Conservation (phyloP, 2,113 vertebrate species). For the Hepsetus odoe region DNA sequence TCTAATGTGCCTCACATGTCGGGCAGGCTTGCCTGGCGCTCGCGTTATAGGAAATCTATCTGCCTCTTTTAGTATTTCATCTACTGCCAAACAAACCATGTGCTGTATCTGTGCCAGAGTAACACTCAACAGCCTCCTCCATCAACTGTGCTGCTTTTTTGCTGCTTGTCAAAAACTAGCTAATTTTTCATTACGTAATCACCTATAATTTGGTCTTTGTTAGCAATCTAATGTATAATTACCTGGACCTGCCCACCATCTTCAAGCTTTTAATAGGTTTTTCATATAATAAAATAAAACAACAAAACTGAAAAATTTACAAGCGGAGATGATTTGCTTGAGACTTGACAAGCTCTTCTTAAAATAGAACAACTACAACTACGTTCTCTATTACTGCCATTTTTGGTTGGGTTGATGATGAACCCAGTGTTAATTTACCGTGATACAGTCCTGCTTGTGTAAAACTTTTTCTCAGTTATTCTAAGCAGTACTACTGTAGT, state of each 20-base stretch:
- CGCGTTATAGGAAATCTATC: conserved; percentile 72
- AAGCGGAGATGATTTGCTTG: conserved; percentile 13
- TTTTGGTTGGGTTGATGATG: neutral
- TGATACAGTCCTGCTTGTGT: too few relatives aligned
- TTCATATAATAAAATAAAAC: conserved; percentile 16
- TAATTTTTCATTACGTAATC: conserved; percentile 51
- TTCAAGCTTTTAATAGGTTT: conserved; percentile 57
- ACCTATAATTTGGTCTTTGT: conserved; percentile 51
- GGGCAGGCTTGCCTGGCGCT: conserved; percentile 68
- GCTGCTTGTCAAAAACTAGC: conserved; percentile 40
- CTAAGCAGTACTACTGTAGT: too few relatives aligned
- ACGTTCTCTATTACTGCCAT: neutral
- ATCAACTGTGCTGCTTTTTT: conserved; percentile 32
- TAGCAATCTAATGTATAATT: conserved; percentile 45
- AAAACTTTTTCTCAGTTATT: too few relatives aligned
- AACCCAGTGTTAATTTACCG: neutral
- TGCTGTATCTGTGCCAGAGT: conserved; percentile 67
- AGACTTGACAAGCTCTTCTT: neutral
- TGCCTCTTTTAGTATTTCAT: conserved; percentile 65
- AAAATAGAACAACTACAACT: neutral
- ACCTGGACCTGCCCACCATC: conserved; percentile 50
- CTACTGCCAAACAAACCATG: conserved; percentile 68
- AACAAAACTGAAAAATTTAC: neutral
- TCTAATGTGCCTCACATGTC: conserved; percentile 70
- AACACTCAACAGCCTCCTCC: conserved; percentile 57